Percentiles rank a stretch among this genome's conserved stretches.
Conservation (phyloP, 1,140 invertebrate genomes). For the Lycorma delicatula region DNA sequence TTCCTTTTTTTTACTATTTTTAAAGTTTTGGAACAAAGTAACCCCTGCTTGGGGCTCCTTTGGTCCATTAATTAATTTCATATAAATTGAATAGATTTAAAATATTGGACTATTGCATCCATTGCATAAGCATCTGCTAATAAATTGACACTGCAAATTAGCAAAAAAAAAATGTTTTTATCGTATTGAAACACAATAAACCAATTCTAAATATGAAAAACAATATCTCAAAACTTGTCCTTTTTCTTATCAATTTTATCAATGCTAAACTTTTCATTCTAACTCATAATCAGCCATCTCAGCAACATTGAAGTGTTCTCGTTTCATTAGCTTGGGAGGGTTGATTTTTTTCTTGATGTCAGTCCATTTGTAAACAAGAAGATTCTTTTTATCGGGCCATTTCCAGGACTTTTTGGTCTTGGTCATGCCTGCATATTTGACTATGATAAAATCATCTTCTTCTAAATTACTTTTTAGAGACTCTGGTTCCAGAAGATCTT, state of each 20-base stretch:
- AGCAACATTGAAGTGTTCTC: background rate
- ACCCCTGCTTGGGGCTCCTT: background rate
- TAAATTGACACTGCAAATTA: background rate
- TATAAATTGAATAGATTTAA: background rate
- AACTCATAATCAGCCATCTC: background rate
- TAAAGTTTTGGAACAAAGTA: too few relatives aligned
- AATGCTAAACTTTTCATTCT: too few relatives aligned
- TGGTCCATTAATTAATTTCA: background rate
- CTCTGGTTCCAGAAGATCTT: background rate
- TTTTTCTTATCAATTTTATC: too few relatives aligned
- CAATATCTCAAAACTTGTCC: too few relatives aligned
- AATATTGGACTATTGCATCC: background rate
- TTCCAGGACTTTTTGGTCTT: slow-evolving; percentile 14
- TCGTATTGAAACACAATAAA: background rate
- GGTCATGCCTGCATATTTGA: background rate
- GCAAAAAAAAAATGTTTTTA: background rate
- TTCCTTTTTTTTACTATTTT: too few relatives aligned
- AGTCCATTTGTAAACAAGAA: slow-evolving; percentile 9
- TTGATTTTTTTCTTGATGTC: slow-evolving; percentile 10
- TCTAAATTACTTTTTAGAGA: background rate
- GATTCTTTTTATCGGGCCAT: slow-evolving; percentile 12
- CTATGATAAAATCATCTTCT: slow-evolving; percentile 11
- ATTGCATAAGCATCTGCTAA: background rate
- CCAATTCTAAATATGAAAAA: background rate
- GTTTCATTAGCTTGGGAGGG: slow-evolving; percentile 4